Base-by-base conservation (phyloP, 2,888 invertebrate species). In the Drosophila picticornis region DNA sequence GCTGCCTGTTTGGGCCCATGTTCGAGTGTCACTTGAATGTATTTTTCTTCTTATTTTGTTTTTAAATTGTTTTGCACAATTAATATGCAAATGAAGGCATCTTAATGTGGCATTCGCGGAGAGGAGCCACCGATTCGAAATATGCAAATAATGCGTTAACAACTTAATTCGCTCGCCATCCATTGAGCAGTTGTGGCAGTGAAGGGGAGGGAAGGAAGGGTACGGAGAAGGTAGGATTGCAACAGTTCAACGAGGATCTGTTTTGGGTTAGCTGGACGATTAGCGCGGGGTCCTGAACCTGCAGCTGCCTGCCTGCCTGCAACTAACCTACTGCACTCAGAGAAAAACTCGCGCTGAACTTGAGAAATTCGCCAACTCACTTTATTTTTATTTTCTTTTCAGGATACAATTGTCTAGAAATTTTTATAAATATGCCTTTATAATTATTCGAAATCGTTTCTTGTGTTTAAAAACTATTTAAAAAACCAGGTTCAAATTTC, bases 61-160 rank as follows among this genome's bases (percentile, higher is more conserved):
- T 73, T 84, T 34, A 84, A 80, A 86, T 82, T 82, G 82, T 81
- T 83, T 83, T 88, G 88, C 82, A 90, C 91, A 90, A 92, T 92
- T 91, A 91, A 92, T 91, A 92, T 91, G 91, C 91, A 92, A 91
- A 92, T 92, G 75, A 88, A 79, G 82, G 79, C 81, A 86, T 84
- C 80, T 87, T 83, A 90, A 86, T 90, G 89, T 88, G 85, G 86
- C 87, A 85, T 83, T 81, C 65, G 19, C 27, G 27, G 38, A 11
- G 22, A 59, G 53, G 46, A 55, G 22, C 58, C 48, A 69, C n/a
- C 68, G 68, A 72, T 71, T 71, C 75, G 80, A 88, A 90, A 91
- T 90, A 92, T 91, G 91, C 91, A 91, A 91, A 92, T 91, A 90
- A 90, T 90, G 90, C 90, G 92, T 91, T 91, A 92, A 91, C 91